phyloP scores from a whole-genome alignment of 2,797 vertebrate genomes.

The Lutjanus argentimaculatus region DNA sequence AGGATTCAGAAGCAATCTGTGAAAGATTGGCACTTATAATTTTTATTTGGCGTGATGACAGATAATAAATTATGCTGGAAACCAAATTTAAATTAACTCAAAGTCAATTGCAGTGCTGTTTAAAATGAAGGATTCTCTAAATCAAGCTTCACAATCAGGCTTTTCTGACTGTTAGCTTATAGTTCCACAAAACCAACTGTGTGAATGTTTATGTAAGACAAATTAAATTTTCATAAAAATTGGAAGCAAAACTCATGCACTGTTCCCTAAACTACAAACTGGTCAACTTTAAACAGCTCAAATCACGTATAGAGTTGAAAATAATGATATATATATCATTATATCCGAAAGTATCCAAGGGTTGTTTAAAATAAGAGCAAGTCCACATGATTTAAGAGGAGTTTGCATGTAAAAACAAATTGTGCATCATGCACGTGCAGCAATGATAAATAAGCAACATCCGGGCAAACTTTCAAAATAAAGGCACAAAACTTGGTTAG shows the following conservation, averaged over 20 bases:
- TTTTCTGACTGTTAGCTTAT: not conserved
- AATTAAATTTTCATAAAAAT: not conserved
- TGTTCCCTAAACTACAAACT: too few relatives aligned
- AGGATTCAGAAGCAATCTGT: conserved; percentile 33
- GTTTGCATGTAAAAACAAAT: not conserved
- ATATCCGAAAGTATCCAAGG: too few relatives aligned
- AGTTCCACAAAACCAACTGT: not conserved
- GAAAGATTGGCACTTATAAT: conserved; percentile 41
- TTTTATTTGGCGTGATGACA: conserved; percentile 16
- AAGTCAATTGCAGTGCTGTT: not conserved
- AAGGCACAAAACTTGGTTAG: too few relatives aligned
- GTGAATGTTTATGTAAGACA: not conserved
- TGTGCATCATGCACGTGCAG: too few relatives aligned
- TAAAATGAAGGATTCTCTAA: not conserved
- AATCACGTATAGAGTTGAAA: not conserved
- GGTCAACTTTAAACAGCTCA: not conserved
- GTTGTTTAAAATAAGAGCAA: not conserved
- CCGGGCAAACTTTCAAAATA: too few relatives aligned
- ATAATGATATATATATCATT: too few relatives aligned
- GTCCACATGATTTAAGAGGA: not conserved
- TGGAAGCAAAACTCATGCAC: too few relatives aligned
- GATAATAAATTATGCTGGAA: not conserved
- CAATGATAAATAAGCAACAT: too few relatives aligned
- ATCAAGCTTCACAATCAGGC: not conserved
- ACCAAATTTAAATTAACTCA: not conserved